Evolutionary conservation across 2,888 invertebrate genomes (phyloP).

Genomic region (Sarcophaga caerulescens): DNA sequence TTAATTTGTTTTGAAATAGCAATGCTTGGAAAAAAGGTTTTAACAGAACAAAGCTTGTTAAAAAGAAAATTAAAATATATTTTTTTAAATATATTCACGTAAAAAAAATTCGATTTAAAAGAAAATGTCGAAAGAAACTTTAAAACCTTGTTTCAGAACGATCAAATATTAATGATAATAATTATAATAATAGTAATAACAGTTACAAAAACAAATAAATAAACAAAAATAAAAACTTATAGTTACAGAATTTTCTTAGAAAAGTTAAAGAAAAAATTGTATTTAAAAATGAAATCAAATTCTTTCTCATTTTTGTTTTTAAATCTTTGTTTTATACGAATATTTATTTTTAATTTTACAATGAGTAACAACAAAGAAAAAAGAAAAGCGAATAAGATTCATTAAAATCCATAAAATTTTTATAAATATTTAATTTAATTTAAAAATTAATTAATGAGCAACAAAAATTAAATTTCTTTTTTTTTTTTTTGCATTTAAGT

Average conservation of each 20-base stretch:
- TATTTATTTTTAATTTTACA: conserved; percentile 65
- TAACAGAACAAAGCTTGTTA: conserved; percentile 39
- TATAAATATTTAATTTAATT: conserved; percentile 65
- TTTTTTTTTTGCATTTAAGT: conserved; percentile 60
- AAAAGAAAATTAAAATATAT: conserved; percentile 24
- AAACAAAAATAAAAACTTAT: neutral
- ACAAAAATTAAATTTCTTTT: conserved; percentile 59
- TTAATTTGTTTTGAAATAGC: conserved; percentile 38
- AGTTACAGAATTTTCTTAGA: conserved; percentile 50
- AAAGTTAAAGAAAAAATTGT: conserved; percentile 39
- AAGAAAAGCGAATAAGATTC: conserved; percentile 36
- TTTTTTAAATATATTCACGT: too few species aligned
- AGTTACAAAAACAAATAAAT: conserved; percentile 26
- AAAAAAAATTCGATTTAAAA: too few species aligned
- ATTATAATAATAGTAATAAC: conserved; percentile 69
- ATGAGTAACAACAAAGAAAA: conserved; percentile 69
- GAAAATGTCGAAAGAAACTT: conserved; percentile 13
- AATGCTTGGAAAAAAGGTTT: conserved; percentile 34
- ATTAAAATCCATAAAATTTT: conserved; percentile 49
- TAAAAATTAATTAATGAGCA: conserved; percentile 69
- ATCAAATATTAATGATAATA: conserved; percentile 64
- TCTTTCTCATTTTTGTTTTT: conserved; percentile 48
- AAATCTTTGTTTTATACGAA: conserved; percentile 40
- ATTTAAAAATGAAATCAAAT: conserved; percentile 54
- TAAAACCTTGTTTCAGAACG: conserved; percentile 41